Conservation (phyloP, 2,888 invertebrate genomes). For the Polylopha cassiicola region DNA sequence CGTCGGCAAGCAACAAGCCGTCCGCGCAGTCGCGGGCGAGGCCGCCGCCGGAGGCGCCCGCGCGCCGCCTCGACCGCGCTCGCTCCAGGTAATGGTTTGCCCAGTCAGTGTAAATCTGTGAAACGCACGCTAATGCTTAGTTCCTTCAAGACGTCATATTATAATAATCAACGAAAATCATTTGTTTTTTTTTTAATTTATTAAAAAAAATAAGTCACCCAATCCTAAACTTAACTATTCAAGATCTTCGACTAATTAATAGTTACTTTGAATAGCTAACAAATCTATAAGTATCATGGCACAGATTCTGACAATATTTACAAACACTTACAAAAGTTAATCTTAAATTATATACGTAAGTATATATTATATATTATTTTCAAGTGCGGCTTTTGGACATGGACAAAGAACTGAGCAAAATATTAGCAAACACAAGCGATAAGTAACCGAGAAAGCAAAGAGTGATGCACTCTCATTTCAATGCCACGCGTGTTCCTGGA, state of each 20-base stretch:
- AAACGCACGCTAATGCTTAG: conserved; percentile 31
- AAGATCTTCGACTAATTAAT: too few species aligned
- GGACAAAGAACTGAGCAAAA: conserved; percentile 10
- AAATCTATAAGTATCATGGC: too few species aligned
- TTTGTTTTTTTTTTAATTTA: too few species aligned
- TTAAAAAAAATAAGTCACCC: too few species aligned
- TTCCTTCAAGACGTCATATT: too few species aligned
- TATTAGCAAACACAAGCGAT: conserved; percentile 15
- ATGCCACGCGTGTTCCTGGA: conserved; percentile 16
- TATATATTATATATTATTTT: too few species aligned
- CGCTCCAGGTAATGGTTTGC: conserved; percentile 98
- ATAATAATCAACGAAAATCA: too few species aligned
- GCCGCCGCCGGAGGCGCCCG: conserved; percentile 80
- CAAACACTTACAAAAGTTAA: too few species aligned
- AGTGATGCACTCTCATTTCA: conserved; percentile 18
- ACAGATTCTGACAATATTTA: too few species aligned
- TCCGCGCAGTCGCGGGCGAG: conserved; percentile 95
- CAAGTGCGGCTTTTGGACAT: conserved; percentile 8
- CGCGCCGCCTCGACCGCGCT: conserved; percentile 89
- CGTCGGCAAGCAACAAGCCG: conserved; percentile 93
- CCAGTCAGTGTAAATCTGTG: conserved; percentile 98
- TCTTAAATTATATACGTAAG: too few species aligned
- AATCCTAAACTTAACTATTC: too few species aligned
- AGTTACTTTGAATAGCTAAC: too few species aligned
- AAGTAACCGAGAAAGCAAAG: conserved; percentile 17